These are phyloP conservation scores for Notolepis coatsorum DNA, from an alignment of 2,797 vertebrate species.

Conservation along the genomic window DNA sequence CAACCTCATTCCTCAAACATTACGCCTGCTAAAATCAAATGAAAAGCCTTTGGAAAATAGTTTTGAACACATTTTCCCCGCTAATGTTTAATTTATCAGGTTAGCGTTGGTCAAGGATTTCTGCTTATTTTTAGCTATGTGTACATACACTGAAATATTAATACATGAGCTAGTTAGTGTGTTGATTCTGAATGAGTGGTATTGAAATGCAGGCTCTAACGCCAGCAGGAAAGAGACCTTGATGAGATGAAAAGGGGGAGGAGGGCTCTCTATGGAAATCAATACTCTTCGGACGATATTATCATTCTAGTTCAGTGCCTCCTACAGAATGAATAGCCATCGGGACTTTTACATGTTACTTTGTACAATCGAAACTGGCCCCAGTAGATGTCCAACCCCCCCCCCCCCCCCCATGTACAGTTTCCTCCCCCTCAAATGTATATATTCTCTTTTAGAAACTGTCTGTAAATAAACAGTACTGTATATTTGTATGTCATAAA, in stretches of 20 bases:
- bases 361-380: too few species aligned
- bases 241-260: not conserved
- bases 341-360: too few species aligned
- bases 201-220: not conserved
- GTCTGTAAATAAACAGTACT: too few species aligned
- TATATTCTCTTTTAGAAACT: too few species aligned
- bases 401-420: too few species aligned
- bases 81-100: not conserved
- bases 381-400: too few species aligned
- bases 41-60: not conserved
- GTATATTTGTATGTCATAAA: too few species aligned
- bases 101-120: not conserved
- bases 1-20: constrained; percentile 27
- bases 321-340: too few species aligned
- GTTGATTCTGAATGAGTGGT: not conserved
- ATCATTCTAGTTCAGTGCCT: too few species aligned
- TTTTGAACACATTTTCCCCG: not conserved
- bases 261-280: not conserved
- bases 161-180: not conserved
- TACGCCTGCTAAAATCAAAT: constrained; percentile 1
- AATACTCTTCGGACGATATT: not conserved
- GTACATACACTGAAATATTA: not conserved
- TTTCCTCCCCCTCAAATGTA: too few species aligned
- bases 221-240: too few species aligned
- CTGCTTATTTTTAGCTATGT: not conserved